These are phyloP conservation scores for Aphrophora alni DNA, from an alignment of 2,888 invertebrate species.

Conservation along the genomic window DNA sequence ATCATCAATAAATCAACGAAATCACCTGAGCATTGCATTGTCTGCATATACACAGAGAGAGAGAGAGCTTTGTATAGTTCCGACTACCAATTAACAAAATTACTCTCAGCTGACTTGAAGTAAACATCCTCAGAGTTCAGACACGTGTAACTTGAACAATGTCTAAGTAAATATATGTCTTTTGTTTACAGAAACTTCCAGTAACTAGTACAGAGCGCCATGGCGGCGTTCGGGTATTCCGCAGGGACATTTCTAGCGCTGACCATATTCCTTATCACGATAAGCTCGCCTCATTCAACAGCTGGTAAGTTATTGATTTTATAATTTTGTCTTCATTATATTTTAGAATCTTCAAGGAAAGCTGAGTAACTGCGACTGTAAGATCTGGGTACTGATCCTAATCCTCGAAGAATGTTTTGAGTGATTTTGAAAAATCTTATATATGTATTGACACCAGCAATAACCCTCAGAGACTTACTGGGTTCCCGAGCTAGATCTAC, in stretches of 20 bases:
- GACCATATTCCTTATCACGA: neutral
- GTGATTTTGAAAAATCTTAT: no score
- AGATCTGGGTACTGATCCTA: no score
- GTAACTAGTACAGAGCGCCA: slow-evolving; percentile 20
- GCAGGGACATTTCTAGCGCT: neutral
- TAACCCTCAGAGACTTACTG: no score
- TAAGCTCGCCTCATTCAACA: neutral
- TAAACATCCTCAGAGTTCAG: neutral
- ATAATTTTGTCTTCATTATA: no score
- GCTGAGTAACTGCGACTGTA: no score
- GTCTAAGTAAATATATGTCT: slow-evolving; percentile 8
- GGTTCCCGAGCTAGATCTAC: no score
- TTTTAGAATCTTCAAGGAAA: no score
- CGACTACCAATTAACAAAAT: neutral
- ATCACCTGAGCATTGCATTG: neutral
- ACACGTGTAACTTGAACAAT: neutral
- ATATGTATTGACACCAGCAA: no score
- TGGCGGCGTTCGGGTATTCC: slow-evolving; percentile 25
- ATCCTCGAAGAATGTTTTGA: no score
- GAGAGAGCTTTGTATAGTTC: neutral
- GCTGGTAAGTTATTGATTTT: neutral
- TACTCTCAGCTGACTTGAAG: neutral
- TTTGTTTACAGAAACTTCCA: slow-evolving; percentile 33
- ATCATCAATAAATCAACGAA: neutral
- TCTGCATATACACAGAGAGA: no score